Evolutionary conservation across 2,888 invertebrate species (phyloP).

Genomic region (Kryphioiulus occultus): DNA sequence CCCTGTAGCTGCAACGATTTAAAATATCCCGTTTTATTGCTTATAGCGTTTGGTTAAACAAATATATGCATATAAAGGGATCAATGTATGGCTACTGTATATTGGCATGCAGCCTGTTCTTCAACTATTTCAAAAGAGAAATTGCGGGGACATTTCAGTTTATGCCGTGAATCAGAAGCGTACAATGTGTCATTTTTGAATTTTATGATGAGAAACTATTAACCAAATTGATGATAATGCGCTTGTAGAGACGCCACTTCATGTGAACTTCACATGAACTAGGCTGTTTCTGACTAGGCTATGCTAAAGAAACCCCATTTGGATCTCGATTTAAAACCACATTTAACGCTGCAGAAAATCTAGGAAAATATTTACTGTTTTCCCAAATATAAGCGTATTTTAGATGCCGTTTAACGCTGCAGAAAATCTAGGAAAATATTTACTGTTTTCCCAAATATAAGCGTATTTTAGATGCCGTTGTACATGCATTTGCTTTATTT

Average conservation of each 20-base stretch:
- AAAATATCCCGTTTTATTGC: slow-evolving; percentile 25
- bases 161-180: not conserved
- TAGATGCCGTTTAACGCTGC: not conserved
- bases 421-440: not conserved
- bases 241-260: no score
- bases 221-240: no score
- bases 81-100: not conserved
- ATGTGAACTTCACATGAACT: no score
- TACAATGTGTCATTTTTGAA: not conserved
- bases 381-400: not conserved
- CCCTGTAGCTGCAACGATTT: slow-evolving; percentile 12
- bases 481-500: slow-evolving; percentile 13
- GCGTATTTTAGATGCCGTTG: not conserved
- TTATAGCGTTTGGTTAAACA: not conserved
- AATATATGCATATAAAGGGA: not conserved
- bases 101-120: not conserved
- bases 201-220: no score
- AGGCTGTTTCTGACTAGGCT: not conserved
- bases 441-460: not conserved
- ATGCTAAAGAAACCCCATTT: not conserved
- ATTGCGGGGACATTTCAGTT: not conserved
- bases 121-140: not conserved
- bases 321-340: not conserved
- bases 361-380: not conserved
- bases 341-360: not conserved